Percentiles rank a stretch among this genome's conserved stretches.
phyloP scores from a whole-genome alignment of 2,797 vertebrate genomes.

The Garrulus glandarius region DNA sequence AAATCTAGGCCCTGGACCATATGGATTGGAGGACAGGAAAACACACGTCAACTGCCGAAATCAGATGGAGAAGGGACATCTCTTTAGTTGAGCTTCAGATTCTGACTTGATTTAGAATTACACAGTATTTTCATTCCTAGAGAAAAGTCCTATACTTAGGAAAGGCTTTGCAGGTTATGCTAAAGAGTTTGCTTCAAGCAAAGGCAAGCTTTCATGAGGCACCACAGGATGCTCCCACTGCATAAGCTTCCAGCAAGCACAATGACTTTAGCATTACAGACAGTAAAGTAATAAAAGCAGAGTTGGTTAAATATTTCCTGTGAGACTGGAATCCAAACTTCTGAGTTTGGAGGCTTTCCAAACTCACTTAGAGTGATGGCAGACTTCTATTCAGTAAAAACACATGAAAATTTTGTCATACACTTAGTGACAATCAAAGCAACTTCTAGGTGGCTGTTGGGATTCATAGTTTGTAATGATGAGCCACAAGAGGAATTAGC shows the following conservation, averaged over 20 bases:
- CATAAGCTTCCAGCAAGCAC: neutral
- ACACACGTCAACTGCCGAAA: neutral
- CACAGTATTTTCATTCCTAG: neutral
- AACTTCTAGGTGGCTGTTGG: neutral
- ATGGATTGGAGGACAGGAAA: neutral
- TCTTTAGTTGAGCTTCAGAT: neutral
- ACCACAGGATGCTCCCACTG: neutral
- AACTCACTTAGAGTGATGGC: neutral
- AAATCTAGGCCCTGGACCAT: neutral
- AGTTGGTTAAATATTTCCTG: neutral
- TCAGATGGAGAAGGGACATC: neutral
- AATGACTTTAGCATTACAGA: neutral
- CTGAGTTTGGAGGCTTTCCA: neutral
- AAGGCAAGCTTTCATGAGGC: neutral
- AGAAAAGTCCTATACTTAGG: neutral
- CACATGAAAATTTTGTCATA: neutral
- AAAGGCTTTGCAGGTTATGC: neutral
- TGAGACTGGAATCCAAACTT: neutral
- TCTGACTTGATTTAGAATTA: neutral
- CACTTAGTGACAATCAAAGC: neutral
- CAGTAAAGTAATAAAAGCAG: neutral
- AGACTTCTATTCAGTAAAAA: neutral
- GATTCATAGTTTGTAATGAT: neutral
- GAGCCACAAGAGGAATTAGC: neutral
- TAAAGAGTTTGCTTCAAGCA: neutral